These are phyloP conservation scores for Erebia ligea DNA, from an alignment of 2,888 invertebrate genomes.

Conservation along the genomic window DNA sequence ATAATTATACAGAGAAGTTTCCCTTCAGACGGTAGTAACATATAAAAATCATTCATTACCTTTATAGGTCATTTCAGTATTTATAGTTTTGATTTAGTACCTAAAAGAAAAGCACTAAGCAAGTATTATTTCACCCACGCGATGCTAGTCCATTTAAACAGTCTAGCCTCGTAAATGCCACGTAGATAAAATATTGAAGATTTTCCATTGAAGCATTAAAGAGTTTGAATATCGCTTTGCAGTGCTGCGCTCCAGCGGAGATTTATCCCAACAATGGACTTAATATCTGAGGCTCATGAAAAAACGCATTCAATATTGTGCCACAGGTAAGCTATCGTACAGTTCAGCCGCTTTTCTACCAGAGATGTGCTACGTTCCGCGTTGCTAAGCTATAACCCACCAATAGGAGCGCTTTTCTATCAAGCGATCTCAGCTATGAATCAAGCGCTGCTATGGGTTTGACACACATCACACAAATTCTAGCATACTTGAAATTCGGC, in stretches of 20 bases:
- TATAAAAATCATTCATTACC: no score
- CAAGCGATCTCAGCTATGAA: no score
- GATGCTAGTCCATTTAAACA: neutral
- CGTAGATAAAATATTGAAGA: constrained; percentile 26
- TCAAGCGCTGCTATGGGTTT: no score
- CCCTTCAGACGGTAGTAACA: no score
- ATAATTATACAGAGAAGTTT: no score
- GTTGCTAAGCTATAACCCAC: no score
- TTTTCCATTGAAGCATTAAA: constrained; percentile 29
- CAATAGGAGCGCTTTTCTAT: no score
- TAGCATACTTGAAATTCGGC: no score
- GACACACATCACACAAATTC: no score
- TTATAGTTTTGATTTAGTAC: no score
- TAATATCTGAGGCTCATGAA: constrained; percentile 37
- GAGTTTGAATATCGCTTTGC: constrained; percentile 30
- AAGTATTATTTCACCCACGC: neutral
- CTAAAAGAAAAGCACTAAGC: neutral
- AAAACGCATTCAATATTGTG: constrained; percentile 39
- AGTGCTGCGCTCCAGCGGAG: constrained; percentile 27
- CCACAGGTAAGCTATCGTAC: constrained; percentile 1
- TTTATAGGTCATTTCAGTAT: no score
- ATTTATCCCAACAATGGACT: constrained; percentile 39
- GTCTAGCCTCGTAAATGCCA: neutral
- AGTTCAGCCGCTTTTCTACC: neutral
- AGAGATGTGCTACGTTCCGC: no score